Evolutionary conservation across 2,113 vertebrate genomes (phyloP), one percentile per base, ranked within the genome.

Genomic region (Cercopithecus mona): DNA sequence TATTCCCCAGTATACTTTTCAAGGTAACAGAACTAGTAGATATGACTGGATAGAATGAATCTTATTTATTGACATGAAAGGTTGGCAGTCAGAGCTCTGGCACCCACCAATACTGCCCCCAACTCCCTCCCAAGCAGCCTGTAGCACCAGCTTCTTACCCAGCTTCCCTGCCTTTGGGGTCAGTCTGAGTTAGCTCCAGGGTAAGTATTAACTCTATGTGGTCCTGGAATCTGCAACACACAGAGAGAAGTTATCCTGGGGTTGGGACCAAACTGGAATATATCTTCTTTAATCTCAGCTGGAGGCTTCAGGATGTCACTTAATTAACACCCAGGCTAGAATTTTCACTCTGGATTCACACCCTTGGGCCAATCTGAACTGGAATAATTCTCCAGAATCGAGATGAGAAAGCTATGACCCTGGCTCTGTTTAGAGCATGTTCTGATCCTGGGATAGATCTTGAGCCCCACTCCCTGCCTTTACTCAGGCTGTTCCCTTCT

Each of bases 31-130:
- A 90, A 40, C 32, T 20, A 30, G 20, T 68, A 79, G 45, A 57
- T 66, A 38, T 59, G n/a, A 70, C 4, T 40, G 61, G 43, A 78
- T 57, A 14, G 25, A 8, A 27, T 85, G 78, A 23, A 11, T 38
- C 68, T 45, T 73, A 45, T n/a, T 85, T 45, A 23, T 45, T 78
- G 59, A 90, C 40, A 45, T n/a, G 40, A 83, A 45, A 86, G 45
- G 9, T 16, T n/a, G 40, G n/a, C 52, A 82, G 32, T 40, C 59
- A 32, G n/a, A 13, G 17, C 27, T 32, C 73, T 48, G 27, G 40
- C 40, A 52, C 16, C 7, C 2, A 3, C 6, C 0, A 0, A 0
- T 76, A 45, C 64, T 13, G 2, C 1, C 22, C 0, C 10, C 10
- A 0, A 27, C 20, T 12, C 2, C 11, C 14, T 50, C 10, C 30